Base-by-base conservation (phyloP, 2,888 invertebrate genomes). In the Cephus pulcher region DNA sequence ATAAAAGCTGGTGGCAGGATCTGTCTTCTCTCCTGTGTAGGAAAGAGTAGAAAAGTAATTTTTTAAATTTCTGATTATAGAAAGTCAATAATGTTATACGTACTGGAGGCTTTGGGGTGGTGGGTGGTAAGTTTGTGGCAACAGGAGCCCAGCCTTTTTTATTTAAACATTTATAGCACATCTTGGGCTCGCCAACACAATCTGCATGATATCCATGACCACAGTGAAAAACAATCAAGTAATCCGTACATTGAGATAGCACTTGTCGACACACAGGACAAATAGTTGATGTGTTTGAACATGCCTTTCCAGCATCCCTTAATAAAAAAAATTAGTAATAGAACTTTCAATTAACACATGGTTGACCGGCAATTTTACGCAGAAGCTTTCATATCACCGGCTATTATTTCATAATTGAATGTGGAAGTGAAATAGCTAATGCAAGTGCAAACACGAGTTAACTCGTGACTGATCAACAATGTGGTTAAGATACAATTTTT, bases 201-300 rank as follows among this genome's bases (percentile, higher is more conserved):
- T 88, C 85, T 3, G 84, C 82, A 78, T 91, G 91, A 85, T 89
- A 91, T 77, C 88, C 89, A 83, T 91, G 91, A 75, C 91, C 91
- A 78, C 91, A 91, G 79, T 85, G 88, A 75, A 91, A 91, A 74
- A 91, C 84, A 37, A 89, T 85, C 75, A 34, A 84, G 76, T 89
- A 90, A 82, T 91, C 88, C 30, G 87, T 80, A 79, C 87, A 87
- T 35, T 89, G 86, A 1, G 88, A 88, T 70, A 91, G 83, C 74
- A 84, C 75, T 85, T 86, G 88, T 76, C 90, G 87, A 79, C 91
- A 91, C 75, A 90, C 82, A 1, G 89, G 87, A 80, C 91, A 91
- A 81, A 87, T 83, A 35, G 87, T 78, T 33, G 90, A 90, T 76
- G 82, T 80, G 69, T 86, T 89, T 4, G 86, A 83, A 76, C 88